Conservation (phyloP, 2,113 vertebrate genomes). For the Suncus etruscus region DNA sequence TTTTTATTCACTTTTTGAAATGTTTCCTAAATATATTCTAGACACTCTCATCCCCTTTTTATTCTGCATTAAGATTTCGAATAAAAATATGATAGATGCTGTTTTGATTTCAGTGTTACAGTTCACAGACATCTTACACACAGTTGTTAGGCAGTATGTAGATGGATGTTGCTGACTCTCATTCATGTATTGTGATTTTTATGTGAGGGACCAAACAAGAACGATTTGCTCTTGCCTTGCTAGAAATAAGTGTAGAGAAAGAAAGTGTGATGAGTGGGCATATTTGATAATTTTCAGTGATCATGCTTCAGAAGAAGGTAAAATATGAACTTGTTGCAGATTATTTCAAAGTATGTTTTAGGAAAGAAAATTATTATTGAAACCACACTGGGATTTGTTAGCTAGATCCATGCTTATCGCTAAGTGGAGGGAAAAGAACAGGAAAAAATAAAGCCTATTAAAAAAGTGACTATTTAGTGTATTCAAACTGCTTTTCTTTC, state of each 20-base stretch:
- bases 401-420: neutral
- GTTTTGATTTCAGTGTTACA: constrained; percentile 40
- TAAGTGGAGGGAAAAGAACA: constrained; percentile 16
- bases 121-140: neutral
- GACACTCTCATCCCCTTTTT: constrained; percentile 31
- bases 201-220: neutral
- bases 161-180: neutral
- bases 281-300: neutral
- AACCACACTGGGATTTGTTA: constrained; percentile 24
- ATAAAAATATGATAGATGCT: constrained; percentile 37
- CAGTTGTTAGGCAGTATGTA: neutral
- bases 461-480: constrained; percentile 39
- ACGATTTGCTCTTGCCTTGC: constrained; percentile 7
- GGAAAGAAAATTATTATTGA: constrained; percentile 36
- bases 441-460: neutral
- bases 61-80: constrained; percentile 46
- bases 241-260: constrained; percentile 20
- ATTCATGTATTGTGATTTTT: constrained; percentile 24
- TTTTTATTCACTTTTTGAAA: constrained; percentile 64
- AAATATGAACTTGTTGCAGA: constrained; percentile 37
- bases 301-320: constrained; percentile 10
- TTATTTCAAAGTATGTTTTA: constrained; percentile 6
- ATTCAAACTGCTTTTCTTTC: constrained; percentile 41
- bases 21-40: constrained; percentile 56
- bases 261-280: neutral